Conservation (phyloP, 2,113 vertebrate species). For the Anguilla rostrata region DNA sequence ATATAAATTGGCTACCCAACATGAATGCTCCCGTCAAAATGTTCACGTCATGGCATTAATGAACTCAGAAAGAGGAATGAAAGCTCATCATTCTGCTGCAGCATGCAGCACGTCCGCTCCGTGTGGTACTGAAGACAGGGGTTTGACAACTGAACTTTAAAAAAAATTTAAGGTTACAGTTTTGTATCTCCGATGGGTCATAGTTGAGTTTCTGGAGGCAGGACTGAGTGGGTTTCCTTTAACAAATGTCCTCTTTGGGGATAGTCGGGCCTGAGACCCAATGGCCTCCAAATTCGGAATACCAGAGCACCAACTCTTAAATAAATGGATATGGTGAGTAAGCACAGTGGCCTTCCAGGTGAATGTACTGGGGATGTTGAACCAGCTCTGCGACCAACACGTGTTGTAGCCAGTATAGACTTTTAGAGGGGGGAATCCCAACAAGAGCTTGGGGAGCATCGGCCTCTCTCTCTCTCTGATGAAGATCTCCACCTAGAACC, state of each 20-base stretch:
- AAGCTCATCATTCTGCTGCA: background rate
- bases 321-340: background rate
- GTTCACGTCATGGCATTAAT: background rate
- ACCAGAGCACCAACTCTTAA: background rate
- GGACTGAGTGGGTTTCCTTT: too few species aligned
- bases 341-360: background rate
- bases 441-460: background rate
- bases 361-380: conserved; percentile 9
- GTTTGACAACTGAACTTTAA: background rate
- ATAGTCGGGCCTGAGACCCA: too few species aligned
- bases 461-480: background rate
- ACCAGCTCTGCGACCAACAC: background rate
- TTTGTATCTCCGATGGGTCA: too few species aligned
- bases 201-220: too few species aligned
- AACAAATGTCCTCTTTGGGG: too few species aligned
- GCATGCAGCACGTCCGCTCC: background rate
- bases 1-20: too few species aligned
- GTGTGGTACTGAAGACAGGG: background rate
- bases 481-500: background rate
- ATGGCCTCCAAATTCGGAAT: too few species aligned
- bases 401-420: background rate
- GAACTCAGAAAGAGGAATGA: background rate
- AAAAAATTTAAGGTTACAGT: too few species aligned
- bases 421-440: background rate
- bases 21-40: background rate